phyloP scores from a whole-genome alignment of 2,888 invertebrate genomes.

The Notodonta ziczac region DNA sequence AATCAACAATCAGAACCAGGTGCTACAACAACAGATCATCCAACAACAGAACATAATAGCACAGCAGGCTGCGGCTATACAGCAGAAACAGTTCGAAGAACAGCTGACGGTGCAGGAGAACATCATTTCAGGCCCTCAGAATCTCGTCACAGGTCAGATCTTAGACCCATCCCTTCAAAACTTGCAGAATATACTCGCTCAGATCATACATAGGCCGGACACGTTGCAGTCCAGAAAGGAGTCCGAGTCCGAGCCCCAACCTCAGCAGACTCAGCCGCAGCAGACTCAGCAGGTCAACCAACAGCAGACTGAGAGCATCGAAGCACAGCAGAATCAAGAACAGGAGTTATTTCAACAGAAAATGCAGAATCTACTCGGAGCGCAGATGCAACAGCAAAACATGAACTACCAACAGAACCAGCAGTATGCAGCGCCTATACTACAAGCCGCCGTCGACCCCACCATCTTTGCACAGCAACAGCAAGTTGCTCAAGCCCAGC shows the following conservation, averaged over 20 bases:
- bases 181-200: conserved; percentile 73
- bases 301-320: conserved; percentile 47
- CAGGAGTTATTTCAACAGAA: conserved; percentile 58
- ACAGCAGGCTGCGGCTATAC: conserved; percentile 78
- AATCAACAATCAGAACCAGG: conserved; percentile 76
- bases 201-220: conserved; percentile 78
- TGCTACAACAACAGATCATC: conserved; percentile 82
- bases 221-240: conserved; percentile 70
- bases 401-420: conserved; percentile 64
- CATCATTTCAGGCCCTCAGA: conserved; percentile 64
- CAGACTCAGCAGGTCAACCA: conserved; percentile 41
- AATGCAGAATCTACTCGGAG: conserved; percentile 63
- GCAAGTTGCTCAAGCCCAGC: conserved; percentile 77
- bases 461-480: conserved; percentile 71
- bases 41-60: conserved; percentile 77
- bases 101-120: conserved; percentile 70
- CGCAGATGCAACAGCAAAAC: conserved; percentile 67
- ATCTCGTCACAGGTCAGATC: conserved; percentile 69
- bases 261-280: conserved; percentile 54
- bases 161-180: conserved; percentile 82
- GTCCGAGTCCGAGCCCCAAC: conserved; percentile 68
- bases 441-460: conserved; percentile 64
- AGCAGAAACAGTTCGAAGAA: conserved; percentile 76
- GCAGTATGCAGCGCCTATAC: conserved; percentile 62
- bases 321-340: conserved; percentile 52